Conservation (phyloP, 2,888 invertebrate genomes). For the Drosophila ezoana region DNA sequence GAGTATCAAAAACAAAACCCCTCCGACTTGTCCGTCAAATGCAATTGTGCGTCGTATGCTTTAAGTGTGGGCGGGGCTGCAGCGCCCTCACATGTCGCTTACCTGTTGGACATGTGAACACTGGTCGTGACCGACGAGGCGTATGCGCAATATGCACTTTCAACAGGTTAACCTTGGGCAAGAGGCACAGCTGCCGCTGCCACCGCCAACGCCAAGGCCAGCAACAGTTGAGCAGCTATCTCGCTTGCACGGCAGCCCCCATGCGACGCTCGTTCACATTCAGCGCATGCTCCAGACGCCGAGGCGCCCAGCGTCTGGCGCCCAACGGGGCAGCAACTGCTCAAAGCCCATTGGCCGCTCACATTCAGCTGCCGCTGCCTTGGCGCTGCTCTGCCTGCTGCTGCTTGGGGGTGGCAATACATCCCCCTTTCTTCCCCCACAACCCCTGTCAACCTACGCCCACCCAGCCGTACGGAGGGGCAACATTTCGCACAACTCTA, state of each 20-base stretch:
- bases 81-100: conserved; percentile 10
- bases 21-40: conserved; percentile 19
- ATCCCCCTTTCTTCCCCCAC: not conserved
- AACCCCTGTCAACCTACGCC: not conserved
- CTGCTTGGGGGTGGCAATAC: not conserved
- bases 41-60: conserved; percentile 3
- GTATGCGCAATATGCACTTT: conserved; percentile 76
- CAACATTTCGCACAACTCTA: conserved; percentile 13
- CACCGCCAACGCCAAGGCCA: conserved; percentile 34
- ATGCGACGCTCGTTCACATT: conserved; percentile 35
- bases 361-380: conserved; percentile 43
- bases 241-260: conserved; percentile 25
- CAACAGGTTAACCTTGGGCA: conserved; percentile 74
- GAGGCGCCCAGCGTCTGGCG: conserved; percentile 28
- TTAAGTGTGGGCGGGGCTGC: conserved; percentile 9
- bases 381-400: not conserved
- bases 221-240: conserved; percentile 16
- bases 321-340: conserved; percentile 27
- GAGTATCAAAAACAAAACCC: not conserved
- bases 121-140: conserved; percentile 40
- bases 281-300: conserved; percentile 65
- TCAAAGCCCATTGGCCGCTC: conserved; percentile 42
- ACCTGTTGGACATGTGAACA: conserved; percentile 41
- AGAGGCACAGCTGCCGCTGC: conserved; percentile 14
- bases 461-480: not conserved